Base-by-base conservation (phyloP, 2,888 invertebrate genomes). In the Caenorhabditis virilis region DNA sequence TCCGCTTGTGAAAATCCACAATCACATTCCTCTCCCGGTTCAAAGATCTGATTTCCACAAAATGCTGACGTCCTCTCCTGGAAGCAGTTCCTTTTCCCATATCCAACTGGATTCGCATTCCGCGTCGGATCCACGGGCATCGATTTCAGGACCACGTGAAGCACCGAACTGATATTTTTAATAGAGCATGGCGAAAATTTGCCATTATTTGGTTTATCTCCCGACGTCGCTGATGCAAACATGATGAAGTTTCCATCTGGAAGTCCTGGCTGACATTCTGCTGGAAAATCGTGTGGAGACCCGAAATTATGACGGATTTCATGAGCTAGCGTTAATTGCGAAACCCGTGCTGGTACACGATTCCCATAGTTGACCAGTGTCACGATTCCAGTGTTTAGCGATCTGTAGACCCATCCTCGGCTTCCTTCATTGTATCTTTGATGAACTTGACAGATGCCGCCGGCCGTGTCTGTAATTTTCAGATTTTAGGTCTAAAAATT, bases 241-340 rank as follows among this genome's bases (percentile, higher is more conserved):
- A 99, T 99, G 81, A 99, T 98, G 86, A 89, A 99, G 88, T 99
- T 99, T 56, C 98, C 98, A 71, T 89, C 89, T 33, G 90, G 88
- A 9, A 94, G 92, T 59, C 94, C 93, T 1, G 95, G 92, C 64
- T 93, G 88, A 84, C 92, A 92, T 79, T 92, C 74, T 7, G 72
- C 64, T 11, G 82, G 79, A 42, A 76, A 79, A 62, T 82, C 82
- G 59, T 82, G 82, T 45, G 95, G 95, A 61, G 94, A 94, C 59
- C 98, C 97, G 85, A 98, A 98, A 86, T 98, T 98, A 84, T 99
- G 98, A 3, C 98, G 98, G 76, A 98, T 94, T 86, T 99, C 98
- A 85, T 98, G 98, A 0, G 98, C 98, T 73, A 99, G 87, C 0
- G 97, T 98, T 64, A 97, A 86, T 84, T 97, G 95, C 33, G 95